Conservation (phyloP, 1,140 invertebrate species). For the Trissolcus basalis region DNA sequence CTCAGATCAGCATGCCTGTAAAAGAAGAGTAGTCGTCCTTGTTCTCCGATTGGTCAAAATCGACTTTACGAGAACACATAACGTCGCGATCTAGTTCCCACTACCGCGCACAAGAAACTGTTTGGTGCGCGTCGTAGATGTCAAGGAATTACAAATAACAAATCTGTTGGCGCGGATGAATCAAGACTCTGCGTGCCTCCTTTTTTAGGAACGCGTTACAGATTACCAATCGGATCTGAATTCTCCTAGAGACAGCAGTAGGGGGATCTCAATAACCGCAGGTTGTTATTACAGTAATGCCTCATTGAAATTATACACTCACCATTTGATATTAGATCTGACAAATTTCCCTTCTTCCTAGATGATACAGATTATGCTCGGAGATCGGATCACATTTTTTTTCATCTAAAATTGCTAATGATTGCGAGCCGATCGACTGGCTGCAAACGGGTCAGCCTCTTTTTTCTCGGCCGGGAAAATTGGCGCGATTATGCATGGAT, state of each 20-base stretch:
- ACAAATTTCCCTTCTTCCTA: constrained; percentile 27
- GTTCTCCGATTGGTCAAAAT: constrained; percentile 56
- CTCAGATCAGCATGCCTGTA: constrained; percentile 45
- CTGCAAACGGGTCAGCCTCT: constrained; percentile 1
- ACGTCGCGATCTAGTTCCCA: constrained; percentile 59
- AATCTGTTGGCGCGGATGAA: constrained; percentile 43
- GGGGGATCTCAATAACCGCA: constrained; percentile 41
- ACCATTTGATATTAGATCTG: constrained; percentile 14
- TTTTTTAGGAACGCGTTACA: constrained; percentile 28
- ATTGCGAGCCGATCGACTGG: too few species aligned
- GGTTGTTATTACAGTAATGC: constrained; percentile 42
- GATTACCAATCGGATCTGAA: constrained; percentile 21
- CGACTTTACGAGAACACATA: constrained; percentile 45
- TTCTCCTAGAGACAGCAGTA: constrained; percentile 34
- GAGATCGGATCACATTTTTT: constrained; percentile 15
- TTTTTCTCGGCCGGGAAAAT: too few species aligned
- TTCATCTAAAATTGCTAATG: background rate
- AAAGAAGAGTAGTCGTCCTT: constrained; percentile 61
- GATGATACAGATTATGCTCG: constrained; percentile 29
- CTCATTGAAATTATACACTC: constrained; percentile 40
- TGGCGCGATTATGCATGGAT: background rate
- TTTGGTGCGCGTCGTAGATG: constrained; percentile 31
- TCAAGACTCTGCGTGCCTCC: constrained; percentile 25
- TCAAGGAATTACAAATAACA: constrained; percentile 48
- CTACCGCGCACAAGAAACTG: constrained; percentile 44